A percentile compares a stretch with the other conserved stretches of the same genome.
Conservation (phyloP, 2,888 invertebrate genomes). For the Cantharis lateralis region DNA sequence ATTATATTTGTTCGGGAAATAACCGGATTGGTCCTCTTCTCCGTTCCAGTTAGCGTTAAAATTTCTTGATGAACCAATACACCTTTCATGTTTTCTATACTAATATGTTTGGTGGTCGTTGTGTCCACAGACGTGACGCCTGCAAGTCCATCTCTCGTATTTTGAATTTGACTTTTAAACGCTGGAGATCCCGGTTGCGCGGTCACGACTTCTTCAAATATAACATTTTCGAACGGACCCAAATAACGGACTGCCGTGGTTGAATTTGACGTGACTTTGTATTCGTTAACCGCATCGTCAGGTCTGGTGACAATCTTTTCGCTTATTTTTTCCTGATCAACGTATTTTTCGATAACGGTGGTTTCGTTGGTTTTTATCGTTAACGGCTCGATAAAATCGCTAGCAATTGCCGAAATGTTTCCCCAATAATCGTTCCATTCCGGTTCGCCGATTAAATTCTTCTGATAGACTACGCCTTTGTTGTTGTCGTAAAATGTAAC, state of each 20-base stretch:
- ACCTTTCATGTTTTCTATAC: neutral
- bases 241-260: constrained; percentile 11
- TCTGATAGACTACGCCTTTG: neutral
- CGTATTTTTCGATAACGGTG: neutral
- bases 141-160: neutral
- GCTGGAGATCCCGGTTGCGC: constrained; percentile 11
- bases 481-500: constrained; percentile 10
- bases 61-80: constrained; percentile 9
- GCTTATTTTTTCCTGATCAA: neutral
- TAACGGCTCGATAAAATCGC: neutral
- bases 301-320: neutral
- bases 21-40: neutral
- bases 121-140: neutral
- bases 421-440: constrained; percentile 13
- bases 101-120: constrained; percentile 6
- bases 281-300: neutral
- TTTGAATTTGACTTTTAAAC: constrained; percentile 10
- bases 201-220: constrained; percentile 3
- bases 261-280: neutral
- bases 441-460: neutral
- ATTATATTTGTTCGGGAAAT: constrained; percentile 1
- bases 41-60: constrained; percentile 5
- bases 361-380: constrained; percentile 6
- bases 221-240: neutral
- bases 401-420: constrained; percentile 8